Conservation (phyloP, 2,888 invertebrate species). For the Epinotia demarniana region DNA sequence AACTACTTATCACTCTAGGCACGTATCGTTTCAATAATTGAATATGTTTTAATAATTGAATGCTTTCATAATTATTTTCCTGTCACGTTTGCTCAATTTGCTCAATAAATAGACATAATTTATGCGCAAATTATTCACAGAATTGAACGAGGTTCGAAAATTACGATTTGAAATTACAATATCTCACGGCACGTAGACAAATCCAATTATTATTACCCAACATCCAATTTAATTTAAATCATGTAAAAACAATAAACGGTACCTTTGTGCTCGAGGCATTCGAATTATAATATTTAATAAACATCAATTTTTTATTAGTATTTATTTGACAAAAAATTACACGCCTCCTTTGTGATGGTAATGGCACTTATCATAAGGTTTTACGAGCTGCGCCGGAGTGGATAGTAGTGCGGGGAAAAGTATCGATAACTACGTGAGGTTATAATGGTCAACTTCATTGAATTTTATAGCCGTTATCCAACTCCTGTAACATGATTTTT, state of each 20-base stretch:
- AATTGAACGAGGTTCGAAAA: not conserved
- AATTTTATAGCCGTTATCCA: not conserved
- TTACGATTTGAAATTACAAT: constrained; percentile 11
- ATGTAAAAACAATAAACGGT: constrained; percentile 40
- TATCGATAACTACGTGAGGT: constrained; percentile 44
- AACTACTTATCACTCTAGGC: no score
- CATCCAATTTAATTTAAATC: constrained; percentile 29
- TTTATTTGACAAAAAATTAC: constrained; percentile 85
- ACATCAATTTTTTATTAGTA: constrained; percentile 81
- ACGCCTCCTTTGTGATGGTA: constrained; percentile 83
- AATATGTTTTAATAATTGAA: no score
- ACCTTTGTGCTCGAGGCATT: constrained; percentile 47
- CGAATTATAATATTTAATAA: constrained; percentile 82
- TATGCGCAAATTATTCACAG: constrained; percentile 2
- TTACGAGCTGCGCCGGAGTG: constrained; percentile 69
- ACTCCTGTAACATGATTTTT: no score
- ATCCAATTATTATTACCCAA: constrained; percentile 33
- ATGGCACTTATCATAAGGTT: constrained; percentile 80
- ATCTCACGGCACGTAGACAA: constrained; percentile 26
- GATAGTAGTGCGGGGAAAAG: constrained; percentile 59
- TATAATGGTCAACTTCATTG: not conserved
- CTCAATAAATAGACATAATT: not conserved
- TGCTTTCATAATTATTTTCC: no score
- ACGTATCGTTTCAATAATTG: no score
- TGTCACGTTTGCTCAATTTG: no score